Conservation (phyloP, 2,113 vertebrate species). For the Colaptes auratus region DNA sequence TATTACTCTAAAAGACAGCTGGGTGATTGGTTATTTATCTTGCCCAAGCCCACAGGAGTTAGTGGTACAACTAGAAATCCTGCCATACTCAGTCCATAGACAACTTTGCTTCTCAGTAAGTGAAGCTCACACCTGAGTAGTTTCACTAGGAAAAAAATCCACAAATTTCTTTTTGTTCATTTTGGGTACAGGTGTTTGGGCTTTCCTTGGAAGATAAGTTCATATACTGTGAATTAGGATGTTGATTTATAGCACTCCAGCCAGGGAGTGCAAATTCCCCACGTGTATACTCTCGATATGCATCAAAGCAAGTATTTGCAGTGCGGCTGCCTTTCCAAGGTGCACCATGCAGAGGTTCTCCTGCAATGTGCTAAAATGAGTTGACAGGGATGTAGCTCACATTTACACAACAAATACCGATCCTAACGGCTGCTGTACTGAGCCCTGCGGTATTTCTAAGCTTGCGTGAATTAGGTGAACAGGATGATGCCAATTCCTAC, state of each 20-base stretch:
- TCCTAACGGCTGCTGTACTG: not conserved
- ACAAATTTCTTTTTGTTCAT: not conserved
- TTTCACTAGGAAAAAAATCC: not conserved
- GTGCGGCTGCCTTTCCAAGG: not conserved
- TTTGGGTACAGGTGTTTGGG: not conserved
- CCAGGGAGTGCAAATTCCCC: not conserved
- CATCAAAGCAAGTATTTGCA: not conserved
- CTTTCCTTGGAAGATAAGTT: not conserved
- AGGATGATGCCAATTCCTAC: not conserved
- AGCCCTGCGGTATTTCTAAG: not conserved
- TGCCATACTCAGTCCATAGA: not conserved
- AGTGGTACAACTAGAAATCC: not conserved
- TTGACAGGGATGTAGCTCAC: not conserved
- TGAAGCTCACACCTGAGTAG: not conserved
- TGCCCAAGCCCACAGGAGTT: not conserved
- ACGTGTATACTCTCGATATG: rapidly evolving
- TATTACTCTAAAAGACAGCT: not conserved
- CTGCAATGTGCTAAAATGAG: rapidly evolving
- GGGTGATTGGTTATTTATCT: not conserved
- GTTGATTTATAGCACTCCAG: not conserved
- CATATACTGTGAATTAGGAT: not conserved
- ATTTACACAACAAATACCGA: not conserved
- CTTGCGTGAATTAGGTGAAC: not conserved
- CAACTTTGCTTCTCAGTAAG: not conserved
- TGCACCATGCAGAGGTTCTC: not conserved